A percentile compares a stretch with the other conserved stretches of the same genome.
Evolutionary conservation across 2,113 vertebrate species (phyloP).

Genomic region (Pelusios castaneus): DNA sequence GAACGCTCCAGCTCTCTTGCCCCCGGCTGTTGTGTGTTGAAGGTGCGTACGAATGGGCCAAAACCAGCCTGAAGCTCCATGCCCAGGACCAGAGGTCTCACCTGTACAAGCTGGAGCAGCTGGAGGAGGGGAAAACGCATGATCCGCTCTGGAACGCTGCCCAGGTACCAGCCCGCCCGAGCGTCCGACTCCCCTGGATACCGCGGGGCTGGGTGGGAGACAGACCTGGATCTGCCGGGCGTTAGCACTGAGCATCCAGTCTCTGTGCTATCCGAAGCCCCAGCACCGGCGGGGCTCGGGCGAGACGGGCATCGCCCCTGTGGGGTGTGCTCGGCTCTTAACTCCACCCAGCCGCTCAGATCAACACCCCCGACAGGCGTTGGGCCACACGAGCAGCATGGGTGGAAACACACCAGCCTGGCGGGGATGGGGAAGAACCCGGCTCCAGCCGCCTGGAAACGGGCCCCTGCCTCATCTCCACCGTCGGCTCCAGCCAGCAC

Average conservation of each 20-base stretch:
- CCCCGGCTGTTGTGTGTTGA: not conserved
- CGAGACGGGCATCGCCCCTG: not conserved
- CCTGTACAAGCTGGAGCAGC: constrained; percentile 78
- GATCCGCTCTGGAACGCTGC: constrained; percentile 89
- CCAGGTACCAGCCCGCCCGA: constrained; percentile 71
- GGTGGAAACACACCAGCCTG: too few relatives aligned
- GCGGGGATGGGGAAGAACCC: too few relatives aligned
- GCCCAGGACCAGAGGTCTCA: constrained; percentile 81
- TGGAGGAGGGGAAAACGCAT: constrained; percentile 83
- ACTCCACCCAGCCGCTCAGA: too few relatives aligned
- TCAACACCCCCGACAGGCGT: too few relatives aligned
- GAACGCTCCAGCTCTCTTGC: not conserved
- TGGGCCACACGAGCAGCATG: too few relatives aligned
- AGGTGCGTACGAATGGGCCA: constrained; percentile 84
- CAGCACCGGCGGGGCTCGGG: not conserved
- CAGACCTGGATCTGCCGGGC: not conserved
- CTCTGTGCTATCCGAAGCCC: not conserved
- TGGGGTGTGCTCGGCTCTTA: not conserved
- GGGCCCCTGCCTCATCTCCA: not conserved
- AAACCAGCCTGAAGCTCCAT: constrained; percentile 84
- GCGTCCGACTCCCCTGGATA: not conserved
- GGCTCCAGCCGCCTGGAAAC: too few relatives aligned
- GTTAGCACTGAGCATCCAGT: not conserved
- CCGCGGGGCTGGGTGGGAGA: too few relatives aligned
- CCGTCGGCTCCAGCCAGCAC: not conserved